Conservation (phyloP, 2,797 vertebrate genomes). For the Pseudochromis fuscus region DNA sequence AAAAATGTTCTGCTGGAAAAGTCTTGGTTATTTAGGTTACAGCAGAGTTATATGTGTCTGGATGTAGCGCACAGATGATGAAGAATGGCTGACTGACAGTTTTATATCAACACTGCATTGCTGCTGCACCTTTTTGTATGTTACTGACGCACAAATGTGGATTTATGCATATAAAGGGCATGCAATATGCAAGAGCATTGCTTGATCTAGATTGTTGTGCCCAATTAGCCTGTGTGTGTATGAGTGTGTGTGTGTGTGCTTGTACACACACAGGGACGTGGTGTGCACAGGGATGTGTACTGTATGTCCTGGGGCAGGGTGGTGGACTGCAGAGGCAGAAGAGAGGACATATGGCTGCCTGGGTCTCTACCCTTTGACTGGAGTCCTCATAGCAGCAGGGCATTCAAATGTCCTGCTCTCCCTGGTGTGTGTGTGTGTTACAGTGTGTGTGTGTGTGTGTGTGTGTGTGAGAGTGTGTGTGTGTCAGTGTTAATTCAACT, state of each 20-base stretch:
- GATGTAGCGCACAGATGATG: slow-evolving; percentile 19
- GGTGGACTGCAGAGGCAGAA: slow-evolving; percentile 55
- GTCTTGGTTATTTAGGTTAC: slow-evolving; percentile 32
- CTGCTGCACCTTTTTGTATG: slow-evolving; percentile 46
- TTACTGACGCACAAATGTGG: slow-evolving; percentile 11
- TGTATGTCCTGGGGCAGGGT: slow-evolving; percentile 57
- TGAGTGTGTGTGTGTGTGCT: slow-evolving; percentile 23
- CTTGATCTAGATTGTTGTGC: slow-evolving; percentile 40
- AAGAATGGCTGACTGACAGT: slow-evolving; percentile 44
- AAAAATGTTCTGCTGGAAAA: slow-evolving; percentile 14
- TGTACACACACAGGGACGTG: neutral
- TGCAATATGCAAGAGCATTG: slow-evolving; percentile 1
- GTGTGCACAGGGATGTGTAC: slow-evolving; percentile 19
- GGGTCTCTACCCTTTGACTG: slow-evolving; percentile 52
- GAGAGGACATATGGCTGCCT: slow-evolving; percentile 69
- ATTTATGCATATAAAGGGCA: slow-evolving; percentile 23
- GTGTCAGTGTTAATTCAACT: slow-evolving; percentile 38
- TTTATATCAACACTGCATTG: slow-evolving; percentile 53
- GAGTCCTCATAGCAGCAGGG: slow-evolving; percentile 45
- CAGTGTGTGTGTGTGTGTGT: neutral
- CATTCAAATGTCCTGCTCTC: slow-evolving; percentile 46
- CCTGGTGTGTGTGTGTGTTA: slow-evolving; percentile 11
- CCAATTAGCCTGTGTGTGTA: slow-evolving; percentile 47
- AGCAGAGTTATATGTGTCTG: slow-evolving; percentile 20
- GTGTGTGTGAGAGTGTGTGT: slow-evolving; percentile 7